phyloP scores from a whole-genome alignment of 2,113 vertebrate species.

The Macquaria ambigua region DNA sequence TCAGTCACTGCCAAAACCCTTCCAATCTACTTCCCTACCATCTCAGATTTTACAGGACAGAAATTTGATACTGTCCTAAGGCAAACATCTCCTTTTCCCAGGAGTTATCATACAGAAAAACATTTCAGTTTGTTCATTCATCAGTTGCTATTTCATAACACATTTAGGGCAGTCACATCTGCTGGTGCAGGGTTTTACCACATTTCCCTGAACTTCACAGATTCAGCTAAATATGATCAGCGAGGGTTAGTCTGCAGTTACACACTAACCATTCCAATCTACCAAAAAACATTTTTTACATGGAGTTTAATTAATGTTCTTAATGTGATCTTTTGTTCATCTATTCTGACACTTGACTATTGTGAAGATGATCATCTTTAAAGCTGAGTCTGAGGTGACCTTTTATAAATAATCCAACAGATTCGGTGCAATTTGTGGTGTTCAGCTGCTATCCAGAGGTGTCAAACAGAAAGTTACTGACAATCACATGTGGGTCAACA shows the following conservation, averaged over 20 bases:
- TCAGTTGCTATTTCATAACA: constrained; percentile 7
- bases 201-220: background rate
- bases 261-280: constrained; percentile 14
- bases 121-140: constrained; percentile 23
- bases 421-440: constrained; percentile 40
- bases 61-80: constrained; percentile 2
- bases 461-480: constrained; percentile 41
- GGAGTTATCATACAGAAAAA: constrained; percentile 18
- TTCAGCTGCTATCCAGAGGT: constrained; percentile 59
- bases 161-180: background rate
- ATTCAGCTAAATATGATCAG: constrained; percentile 7
- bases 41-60: constrained; percentile 29
- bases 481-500: constrained; percentile 20
- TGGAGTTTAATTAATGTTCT: constrained; percentile 10
- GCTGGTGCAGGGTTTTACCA: background rate
- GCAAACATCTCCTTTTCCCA: background rate
- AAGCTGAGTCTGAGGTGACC: background rate
- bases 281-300: background rate
- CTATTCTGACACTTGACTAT: constrained; percentile 16
- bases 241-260: constrained; percentile 13
- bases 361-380: background rate
- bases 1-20: constrained; percentile 60
- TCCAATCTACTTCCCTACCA: constrained; percentile 48
- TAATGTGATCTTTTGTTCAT: constrained; percentile 29
- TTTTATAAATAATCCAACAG: constrained; percentile 11